phyloP scores from a whole-genome alignment of 2,113 vertebrate genomes.

The Malurus cyaneus region DNA sequence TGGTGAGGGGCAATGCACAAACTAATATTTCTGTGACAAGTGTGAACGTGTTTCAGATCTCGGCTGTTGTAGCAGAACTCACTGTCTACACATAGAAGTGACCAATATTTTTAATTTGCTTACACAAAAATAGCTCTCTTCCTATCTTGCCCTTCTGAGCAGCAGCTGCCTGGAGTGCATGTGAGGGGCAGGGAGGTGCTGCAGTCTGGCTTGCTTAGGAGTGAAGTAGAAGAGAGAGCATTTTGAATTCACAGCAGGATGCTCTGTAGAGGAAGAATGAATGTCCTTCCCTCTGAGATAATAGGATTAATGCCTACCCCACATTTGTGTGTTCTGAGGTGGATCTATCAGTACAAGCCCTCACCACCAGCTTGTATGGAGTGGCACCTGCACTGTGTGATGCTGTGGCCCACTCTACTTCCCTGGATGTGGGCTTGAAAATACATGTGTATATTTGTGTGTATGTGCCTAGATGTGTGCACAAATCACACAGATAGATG shows the following conservation, averaged over 20 bases:
- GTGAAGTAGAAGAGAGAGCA: not conserved
- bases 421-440: not conserved
- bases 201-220: not conserved
- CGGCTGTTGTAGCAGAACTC: not conserved
- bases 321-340: not conserved
- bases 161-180: not conserved
- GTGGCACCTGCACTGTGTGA: not conserved
- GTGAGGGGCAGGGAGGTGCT: conserved; percentile 9
- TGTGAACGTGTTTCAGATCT: conserved; percentile 9
- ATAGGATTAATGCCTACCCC: not conserved
- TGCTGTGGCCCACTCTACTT: not conserved
- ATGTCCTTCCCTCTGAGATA: not conserved
- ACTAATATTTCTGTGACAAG: not conserved
- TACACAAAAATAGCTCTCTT: not conserved
- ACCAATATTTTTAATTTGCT: not conserved
- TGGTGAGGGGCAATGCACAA: not conserved
- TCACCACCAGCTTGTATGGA: not conserved
- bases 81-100: not conserved
- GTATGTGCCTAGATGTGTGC: not conserved
- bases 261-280: not conserved
- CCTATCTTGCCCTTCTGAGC: not conserved
- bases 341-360: not conserved
- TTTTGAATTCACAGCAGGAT: not conserved
- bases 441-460: fast-evolving
- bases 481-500: not conserved